Base-by-base conservation (phyloP, 2,113 vertebrate species). In the Melanerpes aurifrons region DNA sequence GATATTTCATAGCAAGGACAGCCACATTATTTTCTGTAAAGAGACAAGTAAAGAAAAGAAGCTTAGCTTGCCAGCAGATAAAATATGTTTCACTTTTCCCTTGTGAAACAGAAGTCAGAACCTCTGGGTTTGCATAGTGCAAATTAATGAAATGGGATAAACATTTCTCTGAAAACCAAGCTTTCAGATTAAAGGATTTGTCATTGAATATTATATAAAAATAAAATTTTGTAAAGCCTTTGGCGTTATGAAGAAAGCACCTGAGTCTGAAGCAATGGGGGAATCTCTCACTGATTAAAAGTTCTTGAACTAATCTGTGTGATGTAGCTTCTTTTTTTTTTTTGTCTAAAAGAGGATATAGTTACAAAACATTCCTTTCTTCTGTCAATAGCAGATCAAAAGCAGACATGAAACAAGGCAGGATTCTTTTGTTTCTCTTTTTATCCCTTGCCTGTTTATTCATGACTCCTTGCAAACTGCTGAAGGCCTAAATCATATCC, bases 181-280 rank as follows among this genome's bases (percentile, higher is more conserved):
- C 69, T 96, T 97, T 95, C 75, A 93, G 89, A 97, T 93, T 94
- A 97, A 95, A 95, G 93, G 82, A 95, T 96, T 96, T 96, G 57
- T 59, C 83, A 95, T 9, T 43, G 83, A 94, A 95, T 80, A 94
- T 53, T 86, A 85, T 93, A 58, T 57, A 69, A 88, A 95, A 93
- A 90, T 68, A 91, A 91, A 95, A 92, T 70, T 80, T 47, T 58
- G 15, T 50, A 88, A 94, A 94, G 83, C 53, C 58, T 72, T 75
- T 58, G 53, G 45, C 54, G 48, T 86, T 84, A 79, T 79, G 53
- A 86, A 74, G 40, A 63, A 83, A 95, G 70, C 78, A 94, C 63
- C 72, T 73, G 72, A 91, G 25, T 87, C 54, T 73, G 45, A 91
- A 69, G 66, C n/a, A 89, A 64, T 40, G 37, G 37, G 37, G 40